A percentile compares a stretch with the other conserved stretches of the same genome.
Conservation (phyloP, 23 tunicate species). For the Halocynthia aurantium region DNA sequence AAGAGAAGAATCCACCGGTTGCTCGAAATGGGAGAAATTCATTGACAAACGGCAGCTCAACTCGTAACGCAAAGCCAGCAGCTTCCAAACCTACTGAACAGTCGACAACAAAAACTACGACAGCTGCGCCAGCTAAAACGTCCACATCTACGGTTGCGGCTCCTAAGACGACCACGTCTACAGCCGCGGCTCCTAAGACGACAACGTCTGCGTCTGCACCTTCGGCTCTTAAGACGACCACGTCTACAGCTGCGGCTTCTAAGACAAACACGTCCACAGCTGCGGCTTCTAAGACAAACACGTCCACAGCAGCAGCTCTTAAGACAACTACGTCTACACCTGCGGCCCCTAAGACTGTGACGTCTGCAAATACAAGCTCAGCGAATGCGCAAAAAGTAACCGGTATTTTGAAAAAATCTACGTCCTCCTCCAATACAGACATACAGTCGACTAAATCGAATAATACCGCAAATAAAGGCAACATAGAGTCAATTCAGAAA, state of each 20-base stretch:
- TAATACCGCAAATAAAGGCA: neutral
- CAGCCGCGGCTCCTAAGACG: conserved; percentile 19
- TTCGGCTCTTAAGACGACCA: neutral
- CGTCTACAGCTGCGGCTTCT: conserved; percentile 8
- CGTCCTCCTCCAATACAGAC: neutral
- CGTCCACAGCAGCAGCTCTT: neutral
- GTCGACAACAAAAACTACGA: neutral
- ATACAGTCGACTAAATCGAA: neutral
- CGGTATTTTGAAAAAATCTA: neutral
- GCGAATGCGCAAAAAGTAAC: too few relatives aligned
- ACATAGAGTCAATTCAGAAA: neutral
- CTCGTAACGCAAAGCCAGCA: neutral
- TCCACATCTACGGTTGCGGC: neutral
- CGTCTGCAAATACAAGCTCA: neutral
- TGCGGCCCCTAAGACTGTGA: neutral
- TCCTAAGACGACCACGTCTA: neutral
- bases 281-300: conserved; percentile 11
- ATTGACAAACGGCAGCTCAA: neutral
- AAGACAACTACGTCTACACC: neutral
- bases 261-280: conserved; percentile 17
- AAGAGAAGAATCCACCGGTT: neutral
- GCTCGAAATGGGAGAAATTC: neutral
- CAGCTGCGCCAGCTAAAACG: neutral
- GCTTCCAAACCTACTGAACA: neutral
- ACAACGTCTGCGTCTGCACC: conserved; percentile 20